Evolutionary conservation across 1,140 invertebrate species (phyloP).

Genomic region (Pectinophora gossypiella): DNA sequence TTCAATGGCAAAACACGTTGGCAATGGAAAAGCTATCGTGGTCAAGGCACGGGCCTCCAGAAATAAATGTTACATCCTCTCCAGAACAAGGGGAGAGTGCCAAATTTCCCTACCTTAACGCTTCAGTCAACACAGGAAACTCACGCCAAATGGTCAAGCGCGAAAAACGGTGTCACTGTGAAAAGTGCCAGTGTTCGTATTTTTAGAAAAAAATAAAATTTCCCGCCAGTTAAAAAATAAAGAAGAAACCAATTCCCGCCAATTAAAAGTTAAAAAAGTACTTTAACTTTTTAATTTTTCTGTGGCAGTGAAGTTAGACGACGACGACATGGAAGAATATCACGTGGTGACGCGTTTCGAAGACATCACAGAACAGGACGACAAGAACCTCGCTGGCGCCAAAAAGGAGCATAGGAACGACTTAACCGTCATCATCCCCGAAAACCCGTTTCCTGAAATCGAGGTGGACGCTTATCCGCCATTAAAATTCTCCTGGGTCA

Average conservation of each 20-base stretch:
- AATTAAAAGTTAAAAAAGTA: constrained; percentile 7
- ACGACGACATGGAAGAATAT: constrained; percentile 41
- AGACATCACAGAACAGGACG: constrained; percentile 62
- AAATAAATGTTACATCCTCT: constrained; percentile 67
- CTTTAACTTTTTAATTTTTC: constrained; percentile 22
- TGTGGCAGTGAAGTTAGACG: constrained; percentile 40
- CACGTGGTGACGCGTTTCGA: constrained; percentile 54
- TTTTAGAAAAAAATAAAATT: constrained; percentile 13
- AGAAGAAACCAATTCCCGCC: neutral
- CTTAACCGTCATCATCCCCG: constrained; percentile 58
- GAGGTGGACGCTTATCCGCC: constrained; percentile 74
- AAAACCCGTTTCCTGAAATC: constrained; percentile 69
- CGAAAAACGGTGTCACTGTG: constrained; percentile 23
- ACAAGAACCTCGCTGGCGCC: constrained; percentile 57
- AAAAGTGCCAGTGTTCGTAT: constrained; percentile 33
- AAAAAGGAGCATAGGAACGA: constrained; percentile 60
- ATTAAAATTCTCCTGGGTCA: constrained; percentile 79
- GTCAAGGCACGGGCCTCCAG: constrained; percentile 47
- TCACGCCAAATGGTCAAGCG: constrained; percentile 34
- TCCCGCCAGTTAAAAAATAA: neutral
- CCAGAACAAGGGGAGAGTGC: constrained; percentile 44
- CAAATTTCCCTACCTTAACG: constrained; percentile 41
- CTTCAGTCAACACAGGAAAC: constrained; percentile 46
- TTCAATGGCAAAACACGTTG: constrained; percentile 9
- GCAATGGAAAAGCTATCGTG: constrained; percentile 9